A percentile compares a stretch with the other conserved stretches of the same genome.
These are phyloP conservation scores for Drosophila melanocephala DNA, from an alignment of 2,888 invertebrate genomes.

Conservation along the genomic window DNA sequence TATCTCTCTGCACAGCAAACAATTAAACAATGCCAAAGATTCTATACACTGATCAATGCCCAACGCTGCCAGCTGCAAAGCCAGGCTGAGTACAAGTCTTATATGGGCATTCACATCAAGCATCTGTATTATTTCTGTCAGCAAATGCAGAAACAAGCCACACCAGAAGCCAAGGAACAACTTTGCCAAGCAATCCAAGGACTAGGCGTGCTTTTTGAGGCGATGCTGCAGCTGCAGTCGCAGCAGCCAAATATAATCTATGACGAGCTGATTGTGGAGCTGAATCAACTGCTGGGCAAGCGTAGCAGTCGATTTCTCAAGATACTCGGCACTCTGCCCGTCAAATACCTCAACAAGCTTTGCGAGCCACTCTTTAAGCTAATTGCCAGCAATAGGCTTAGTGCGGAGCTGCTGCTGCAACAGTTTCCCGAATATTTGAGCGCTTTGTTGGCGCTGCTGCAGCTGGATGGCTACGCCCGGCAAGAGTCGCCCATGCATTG, in stretches of 20 bases:
- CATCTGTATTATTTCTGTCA: conserved; percentile 55
- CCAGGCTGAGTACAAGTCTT: conserved; percentile 55
- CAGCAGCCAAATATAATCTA: conserved; percentile 25
- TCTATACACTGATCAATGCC: conserved; percentile 58
- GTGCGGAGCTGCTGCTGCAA: conserved; percentile 24
- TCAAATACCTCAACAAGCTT: conserved; percentile 27
- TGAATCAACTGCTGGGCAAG: conserved; percentile 59
- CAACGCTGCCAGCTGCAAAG: conserved; percentile 61
- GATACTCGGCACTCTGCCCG: conserved; percentile 53
- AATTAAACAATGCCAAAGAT: conserved; percentile 38
- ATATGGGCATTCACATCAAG: conserved; percentile 63
- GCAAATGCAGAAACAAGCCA: conserved; percentile 44
- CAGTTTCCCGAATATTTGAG: conserved; percentile 65
- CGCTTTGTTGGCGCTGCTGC: conserved; percentile 49
- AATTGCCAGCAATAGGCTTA: conserved; percentile 12
- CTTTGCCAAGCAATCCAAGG: conserved; percentile 41
- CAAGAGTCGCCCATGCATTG: conserved; percentile 39
- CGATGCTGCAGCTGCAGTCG: conserved; percentile 53
- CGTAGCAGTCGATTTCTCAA: conserved; percentile 42
- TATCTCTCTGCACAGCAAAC: conserved; percentile 49
- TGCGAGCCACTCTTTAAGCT: conserved; percentile 51
- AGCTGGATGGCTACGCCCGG: conserved; percentile 58
- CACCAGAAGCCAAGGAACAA: conserved; percentile 24
- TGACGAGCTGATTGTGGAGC: conserved; percentile 51
- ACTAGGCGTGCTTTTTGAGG: conserved; percentile 61